These are phyloP conservation scores for Apostichopus parvimensis DNA, from an alignment of 35 echinoderm and acorn worm species.

Conservation along the genomic window DNA sequence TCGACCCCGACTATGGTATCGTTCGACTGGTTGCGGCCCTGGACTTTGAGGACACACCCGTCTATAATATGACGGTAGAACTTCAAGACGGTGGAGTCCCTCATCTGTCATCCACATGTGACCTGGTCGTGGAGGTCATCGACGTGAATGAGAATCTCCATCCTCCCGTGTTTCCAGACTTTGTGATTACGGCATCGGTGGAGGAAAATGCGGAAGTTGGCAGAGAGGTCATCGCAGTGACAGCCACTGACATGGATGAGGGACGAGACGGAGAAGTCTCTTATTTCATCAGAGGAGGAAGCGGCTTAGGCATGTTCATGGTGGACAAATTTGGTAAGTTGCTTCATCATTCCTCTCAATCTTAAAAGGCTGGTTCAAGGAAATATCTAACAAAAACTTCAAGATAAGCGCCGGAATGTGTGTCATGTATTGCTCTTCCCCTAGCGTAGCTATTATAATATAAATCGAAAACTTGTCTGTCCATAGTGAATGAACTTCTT, in stretches of 20 bases:
- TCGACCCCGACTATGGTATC: conserved; percentile 79
- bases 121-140: conserved; percentile 86
- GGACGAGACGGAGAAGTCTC: conserved; percentile 87
- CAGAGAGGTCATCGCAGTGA: conserved; percentile 81
- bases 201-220: conserved; percentile 73
- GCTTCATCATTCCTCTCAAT: too few species aligned
- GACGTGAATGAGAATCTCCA: conserved; percentile 97
- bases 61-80: conserved; percentile 74
- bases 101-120: conserved; percentile 69
- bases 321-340: conserved; percentile 88
- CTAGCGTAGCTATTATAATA: too few species aligned
- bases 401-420: too few species aligned
- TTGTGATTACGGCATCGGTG: conserved; percentile 79
- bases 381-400: too few species aligned
- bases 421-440: too few species aligned
- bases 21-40: conserved; percentile 70
- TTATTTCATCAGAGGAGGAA: conserved; percentile 95
- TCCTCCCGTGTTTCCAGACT: conserved; percentile 71
- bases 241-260: conserved; percentile 74
- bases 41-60: conserved; percentile 81
- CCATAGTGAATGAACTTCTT: too few species aligned
- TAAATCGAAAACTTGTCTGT: too few species aligned
- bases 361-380: too few species aligned
- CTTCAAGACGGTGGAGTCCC: conserved; percentile 83
- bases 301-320: conserved; percentile 90